A percentile compares a stretch with the other conserved stretches of the same genome.
These are phyloP conservation scores for Phania funesta DNA, from an alignment of 2,888 invertebrate genomes.

Conservation along the genomic window DNA sequence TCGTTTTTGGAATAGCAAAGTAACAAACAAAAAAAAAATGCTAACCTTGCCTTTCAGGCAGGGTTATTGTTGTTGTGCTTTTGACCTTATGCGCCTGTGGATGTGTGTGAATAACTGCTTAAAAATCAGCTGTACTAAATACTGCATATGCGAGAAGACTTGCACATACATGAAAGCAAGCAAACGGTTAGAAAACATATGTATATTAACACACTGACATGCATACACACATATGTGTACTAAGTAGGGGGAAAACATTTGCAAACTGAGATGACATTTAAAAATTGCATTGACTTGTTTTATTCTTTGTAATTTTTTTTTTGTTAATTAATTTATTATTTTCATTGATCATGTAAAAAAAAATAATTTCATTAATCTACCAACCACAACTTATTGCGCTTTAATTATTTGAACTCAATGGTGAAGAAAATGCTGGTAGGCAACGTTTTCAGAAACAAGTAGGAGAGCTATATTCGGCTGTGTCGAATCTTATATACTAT, in stretches of 20 bases:
- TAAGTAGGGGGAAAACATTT: no score
- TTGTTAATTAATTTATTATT: neutral
- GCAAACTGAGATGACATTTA: no score
- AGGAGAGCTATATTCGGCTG: no score
- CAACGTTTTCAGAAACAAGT: no score
- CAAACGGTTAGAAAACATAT: no score
- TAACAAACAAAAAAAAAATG: neutral
- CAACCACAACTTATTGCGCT: no score
- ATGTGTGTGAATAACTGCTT: neutral
- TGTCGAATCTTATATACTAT: no score
- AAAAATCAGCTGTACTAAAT: neutral
- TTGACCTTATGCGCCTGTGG: constrained; percentile 48
- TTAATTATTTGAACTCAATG: no score
- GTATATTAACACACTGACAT: neutral
- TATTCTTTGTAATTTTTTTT: neutral
- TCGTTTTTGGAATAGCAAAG: constrained; percentile 40
- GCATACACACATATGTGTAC: neutral
- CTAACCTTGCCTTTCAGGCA: constrained; percentile 62
- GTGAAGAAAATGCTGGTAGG: no score
- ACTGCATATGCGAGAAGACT: neutral
- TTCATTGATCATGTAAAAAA: neutral
- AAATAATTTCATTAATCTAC: no score
- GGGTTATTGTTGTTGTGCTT: constrained; percentile 65
- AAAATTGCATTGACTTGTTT: no score
- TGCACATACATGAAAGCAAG: neutral